A percentile compares a stretch with the other conserved stretches of the same genome.
Conservation (phyloP, 2,888 invertebrate species). For the Tiliacea citrago region DNA sequence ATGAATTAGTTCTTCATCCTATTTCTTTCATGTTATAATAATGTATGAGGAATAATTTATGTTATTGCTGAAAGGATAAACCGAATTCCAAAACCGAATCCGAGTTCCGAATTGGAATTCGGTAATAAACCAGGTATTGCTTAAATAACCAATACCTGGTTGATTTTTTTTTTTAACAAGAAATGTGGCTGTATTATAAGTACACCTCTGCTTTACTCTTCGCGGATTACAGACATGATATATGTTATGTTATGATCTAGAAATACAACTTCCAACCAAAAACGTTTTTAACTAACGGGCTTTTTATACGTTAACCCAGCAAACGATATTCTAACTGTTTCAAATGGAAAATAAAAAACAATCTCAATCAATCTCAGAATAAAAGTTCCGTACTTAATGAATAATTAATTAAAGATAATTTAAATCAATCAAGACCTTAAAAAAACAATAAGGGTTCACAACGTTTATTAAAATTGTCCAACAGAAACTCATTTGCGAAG, state of each 20-base stretch:
- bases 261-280: neutral
- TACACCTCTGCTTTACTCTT: no score
- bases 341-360: neutral
- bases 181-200: neutral
- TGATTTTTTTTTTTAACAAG: neutral
- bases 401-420: neutral
- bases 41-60: neutral
- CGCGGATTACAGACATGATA: no score
- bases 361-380: neutral
- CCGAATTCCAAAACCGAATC: no score
- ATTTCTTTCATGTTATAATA: neutral
- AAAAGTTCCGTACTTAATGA: neutral
- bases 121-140: no score
- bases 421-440: neutral
- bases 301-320: neutral
- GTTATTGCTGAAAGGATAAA: neutral
- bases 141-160: no score
- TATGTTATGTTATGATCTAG: neutral
- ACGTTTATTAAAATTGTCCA: neutral
- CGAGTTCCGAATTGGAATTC: no score
- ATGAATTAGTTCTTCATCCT: neutral
- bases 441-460: neutral
- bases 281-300: neutral
- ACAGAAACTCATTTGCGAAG: conserved; percentile 20
- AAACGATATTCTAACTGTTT: neutral